Evolutionary conservation across 1,140 invertebrate genomes (phyloP).

Genomic region (Drosophila nannoptera): DNA sequence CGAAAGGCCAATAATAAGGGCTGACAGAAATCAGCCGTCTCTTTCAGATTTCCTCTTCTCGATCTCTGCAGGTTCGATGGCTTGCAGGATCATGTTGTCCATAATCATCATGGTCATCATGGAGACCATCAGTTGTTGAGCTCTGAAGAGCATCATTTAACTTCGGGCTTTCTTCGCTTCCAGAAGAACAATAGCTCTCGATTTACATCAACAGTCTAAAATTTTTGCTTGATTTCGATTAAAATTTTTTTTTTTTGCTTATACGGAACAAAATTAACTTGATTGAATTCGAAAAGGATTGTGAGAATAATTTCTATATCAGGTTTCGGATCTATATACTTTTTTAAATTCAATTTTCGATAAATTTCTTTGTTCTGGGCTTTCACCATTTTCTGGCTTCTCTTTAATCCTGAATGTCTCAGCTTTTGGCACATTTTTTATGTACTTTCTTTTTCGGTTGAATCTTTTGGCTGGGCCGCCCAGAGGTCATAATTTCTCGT

Average conservation of each 20-base stretch:
- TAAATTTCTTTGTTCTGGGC: neutral
- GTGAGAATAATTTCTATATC: too few species aligned
- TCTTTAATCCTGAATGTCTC: slow-evolving; percentile 3
- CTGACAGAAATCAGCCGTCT: neutral
- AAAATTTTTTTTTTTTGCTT: too few species aligned
- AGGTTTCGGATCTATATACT: neutral
- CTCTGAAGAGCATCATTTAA: neutral
- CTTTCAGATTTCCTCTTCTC: neutral
- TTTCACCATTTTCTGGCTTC: neutral
- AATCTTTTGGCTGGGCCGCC: slow-evolving; percentile 27
- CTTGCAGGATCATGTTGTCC: slow-evolving; percentile 1
- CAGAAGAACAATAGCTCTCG: too few species aligned
- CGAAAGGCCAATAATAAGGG: too few species aligned
- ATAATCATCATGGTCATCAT: slow-evolving; percentile 17
- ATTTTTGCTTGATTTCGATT: too few species aligned
- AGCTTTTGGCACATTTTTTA: slow-evolving; percentile 30
- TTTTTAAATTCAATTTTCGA: neutral
- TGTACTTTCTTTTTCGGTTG: slow-evolving; percentile 20
- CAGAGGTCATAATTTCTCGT: slow-evolving; percentile 73
- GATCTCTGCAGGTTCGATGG: neutral
- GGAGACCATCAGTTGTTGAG: neutral
- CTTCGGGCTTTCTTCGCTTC: neutral
- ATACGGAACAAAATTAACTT: too few species aligned
- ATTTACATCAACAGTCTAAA: too few species aligned
- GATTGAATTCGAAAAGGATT: too few species aligned